phyloP scores from a whole-genome alignment of 1,140 invertebrate species.

The Hyles vespertilio region DNA sequence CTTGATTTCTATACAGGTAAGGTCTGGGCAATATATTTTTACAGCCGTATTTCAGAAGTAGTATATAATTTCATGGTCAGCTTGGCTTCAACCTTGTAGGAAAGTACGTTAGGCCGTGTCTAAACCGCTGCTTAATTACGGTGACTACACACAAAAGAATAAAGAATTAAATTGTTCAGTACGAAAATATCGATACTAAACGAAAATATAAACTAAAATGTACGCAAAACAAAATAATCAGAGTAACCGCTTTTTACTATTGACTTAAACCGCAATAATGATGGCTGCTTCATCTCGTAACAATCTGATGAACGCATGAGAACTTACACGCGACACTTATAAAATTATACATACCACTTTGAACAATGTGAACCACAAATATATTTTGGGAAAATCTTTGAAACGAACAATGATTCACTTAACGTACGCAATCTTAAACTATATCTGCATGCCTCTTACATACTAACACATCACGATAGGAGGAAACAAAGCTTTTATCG shows the following conservation, averaged over 20 bases:
- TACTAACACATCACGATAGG: conserved; percentile 2
- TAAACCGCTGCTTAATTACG: too few relatives aligned
- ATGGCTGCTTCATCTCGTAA: conserved; percentile 19
- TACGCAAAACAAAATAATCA: too few relatives aligned
- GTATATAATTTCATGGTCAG: too few relatives aligned
- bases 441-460: background rate
- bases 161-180: too few relatives aligned
- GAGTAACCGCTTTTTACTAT: background rate
- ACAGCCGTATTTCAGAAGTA: too few relatives aligned
- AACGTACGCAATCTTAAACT: background rate
- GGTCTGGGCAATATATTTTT: too few relatives aligned
- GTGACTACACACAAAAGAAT: too few relatives aligned
- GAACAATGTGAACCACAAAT: conserved; percentile 36
- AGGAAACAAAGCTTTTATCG: conserved; percentile 13
- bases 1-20: too few relatives aligned
- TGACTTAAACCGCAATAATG: background rate
- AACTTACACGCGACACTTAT: conserved; percentile 41
- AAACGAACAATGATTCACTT: conserved; percentile 4
- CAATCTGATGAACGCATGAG: conserved; percentile 58
- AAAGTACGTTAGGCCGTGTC: too few relatives aligned
- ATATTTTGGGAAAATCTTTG: conserved; percentile 14
- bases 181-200: too few relatives aligned
- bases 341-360: conserved; percentile 45
- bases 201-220: too few relatives aligned
- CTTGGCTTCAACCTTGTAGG: too few relatives aligned